Base-by-base conservation (phyloP, 2,888 invertebrate species). In the Crepidodera aurea region DNA sequence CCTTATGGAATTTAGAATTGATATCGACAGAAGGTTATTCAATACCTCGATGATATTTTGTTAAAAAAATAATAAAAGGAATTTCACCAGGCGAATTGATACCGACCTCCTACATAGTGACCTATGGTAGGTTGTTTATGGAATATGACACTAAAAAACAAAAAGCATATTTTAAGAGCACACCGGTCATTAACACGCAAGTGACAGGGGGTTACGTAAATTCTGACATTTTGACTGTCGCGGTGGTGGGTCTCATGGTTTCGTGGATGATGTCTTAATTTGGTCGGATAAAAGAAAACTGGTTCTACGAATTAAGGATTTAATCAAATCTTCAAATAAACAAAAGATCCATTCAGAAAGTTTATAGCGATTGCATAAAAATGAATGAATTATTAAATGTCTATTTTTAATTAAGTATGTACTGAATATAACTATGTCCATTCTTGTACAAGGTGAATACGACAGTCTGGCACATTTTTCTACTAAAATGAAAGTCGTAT, bases 101-200 rank as follows among this genome's bases (percentile, higher is more conserved):
- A 55, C 34, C 59, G 66, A 66, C 66, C 66, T 63, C 66, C 66
- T 64, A 66, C 66, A 59, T 64, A 12, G 66, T 62, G 54, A 62
- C 65, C 65, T 62, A 54, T 51, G 51, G 61, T 13, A 32, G 51
- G 18, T 25, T 54, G 42, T 29, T 59, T 12, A 51, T 53, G 53
- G 46, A 54, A 60, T 54, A 39, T 48, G 60, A 54, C 54, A 53
- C 27, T 37, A 48, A 13, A 18, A 44, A 59, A 22, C 13, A 18
- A 25, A 58, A 51, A 25, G 19, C 40, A 1, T 54, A 29, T 54
- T 27, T 42, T 18, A 42, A 53, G 40, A 39, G 15, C 40, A 39
- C 8, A 16, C 22, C 19, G 15, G 18, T 39, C 16, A 40, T 53
- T 37, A 13, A 22, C 22, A 37, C 40, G 40, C 39, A 15, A 40